Conservation (phyloP, 2,113 vertebrate species). For the Balaenoptera acutorostrata region DNA sequence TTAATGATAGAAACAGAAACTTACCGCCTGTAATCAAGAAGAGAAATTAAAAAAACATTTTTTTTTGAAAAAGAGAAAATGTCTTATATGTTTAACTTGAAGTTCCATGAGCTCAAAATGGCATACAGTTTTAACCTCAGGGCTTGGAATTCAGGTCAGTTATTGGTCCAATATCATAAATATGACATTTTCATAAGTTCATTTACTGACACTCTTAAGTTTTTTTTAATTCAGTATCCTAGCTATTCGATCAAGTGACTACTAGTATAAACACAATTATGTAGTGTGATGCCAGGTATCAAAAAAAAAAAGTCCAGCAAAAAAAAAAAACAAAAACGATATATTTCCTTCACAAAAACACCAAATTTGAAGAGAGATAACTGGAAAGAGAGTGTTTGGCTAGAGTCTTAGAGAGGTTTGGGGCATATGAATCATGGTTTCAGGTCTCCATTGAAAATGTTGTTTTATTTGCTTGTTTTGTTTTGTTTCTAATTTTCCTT, state of each 20-base stretch:
- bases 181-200: conserved; percentile 5
- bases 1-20: conserved; percentile 4
- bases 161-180: conserved; percentile 18
- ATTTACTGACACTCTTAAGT: background rate
- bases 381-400: background rate
- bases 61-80: background rate
- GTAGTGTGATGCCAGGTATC: conserved; percentile 7
- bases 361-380: background rate
- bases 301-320: background rate
- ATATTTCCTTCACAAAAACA: background rate
- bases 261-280: background rate
- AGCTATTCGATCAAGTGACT: background rate
- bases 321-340: background rate
- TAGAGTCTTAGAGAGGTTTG: background rate
- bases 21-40: background rate
- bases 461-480: conserved; percentile 7
- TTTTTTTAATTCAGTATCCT: background rate
- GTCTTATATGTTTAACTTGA: background rate
- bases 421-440: background rate
- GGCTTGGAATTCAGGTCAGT: background rate
- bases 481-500: conserved; percentile 20
- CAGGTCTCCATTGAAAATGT: background rate
- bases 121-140: background rate
- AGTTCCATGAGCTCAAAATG: background rate
- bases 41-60: background rate